Percentiles rank a stretch among this genome's conserved stretches.
Evolutionary conservation across 2,888 invertebrate species (phyloP).

Genomic region (Andrena trimmerana): DNA sequence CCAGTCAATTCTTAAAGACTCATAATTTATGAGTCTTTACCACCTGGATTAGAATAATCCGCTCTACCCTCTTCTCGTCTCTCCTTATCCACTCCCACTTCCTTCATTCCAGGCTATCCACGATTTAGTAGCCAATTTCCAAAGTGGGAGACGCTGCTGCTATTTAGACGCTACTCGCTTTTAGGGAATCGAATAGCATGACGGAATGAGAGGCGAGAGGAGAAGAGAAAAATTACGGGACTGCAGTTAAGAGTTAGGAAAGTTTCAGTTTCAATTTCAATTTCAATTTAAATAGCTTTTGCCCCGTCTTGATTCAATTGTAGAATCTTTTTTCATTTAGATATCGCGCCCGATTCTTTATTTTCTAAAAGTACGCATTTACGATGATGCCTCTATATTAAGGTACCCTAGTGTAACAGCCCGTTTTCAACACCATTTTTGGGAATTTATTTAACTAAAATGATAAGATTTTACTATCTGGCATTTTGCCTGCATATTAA

Average conservation of each 20-base stretch:
- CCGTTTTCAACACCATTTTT: too few species aligned
- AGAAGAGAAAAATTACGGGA: conserved; percentile 20
- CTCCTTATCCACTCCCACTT: conserved; percentile 10
- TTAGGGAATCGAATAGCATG: conserved; percentile 73
- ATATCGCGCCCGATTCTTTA: conserved; percentile 31
- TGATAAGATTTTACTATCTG: too few species aligned
- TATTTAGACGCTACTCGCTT: conserved; percentile 76
- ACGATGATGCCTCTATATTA: neutral
- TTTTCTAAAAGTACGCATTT: conserved; percentile 20
- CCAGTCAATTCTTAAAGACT: conserved; percentile 66
- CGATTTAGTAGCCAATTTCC: conserved; percentile 83
- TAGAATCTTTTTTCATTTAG: conserved; percentile 54
- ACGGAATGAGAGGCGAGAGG: conserved; percentile 56
- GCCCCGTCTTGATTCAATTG: conserved; percentile 55
- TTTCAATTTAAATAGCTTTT: conserved; percentile 77
- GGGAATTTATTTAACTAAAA: too few species aligned
- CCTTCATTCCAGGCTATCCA: conserved; percentile 44
- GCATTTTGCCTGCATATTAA: too few species aligned
- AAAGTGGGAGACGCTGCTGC: conserved; percentile 81
- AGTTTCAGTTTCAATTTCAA: conserved; percentile 74
- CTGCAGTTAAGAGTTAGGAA: conserved; percentile 42
- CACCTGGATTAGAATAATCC: conserved; percentile 79
- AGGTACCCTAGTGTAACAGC: too few species aligned
- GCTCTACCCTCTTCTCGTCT: conserved; percentile 28
- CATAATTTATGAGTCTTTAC: conserved; percentile 78